Evolutionary conservation across 37 sponge, comb jelly and placozoan species (phyloP), one percentile per base, ranked within the genome.

Genomic region (Lycopodina hypogea): DNA sequence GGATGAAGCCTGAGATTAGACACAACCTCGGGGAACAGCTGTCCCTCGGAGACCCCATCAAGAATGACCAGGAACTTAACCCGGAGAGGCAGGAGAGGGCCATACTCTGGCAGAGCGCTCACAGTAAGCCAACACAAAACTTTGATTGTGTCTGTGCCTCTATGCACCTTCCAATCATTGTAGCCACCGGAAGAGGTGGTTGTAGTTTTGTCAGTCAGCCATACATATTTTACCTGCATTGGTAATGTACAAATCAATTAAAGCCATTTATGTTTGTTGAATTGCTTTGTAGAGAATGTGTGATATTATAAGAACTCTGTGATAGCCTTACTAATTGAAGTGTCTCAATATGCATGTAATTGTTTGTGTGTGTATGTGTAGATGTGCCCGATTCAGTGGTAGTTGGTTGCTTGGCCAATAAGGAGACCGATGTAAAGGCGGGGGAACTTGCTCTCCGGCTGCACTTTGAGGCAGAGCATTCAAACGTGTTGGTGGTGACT

Each of bases 381-480:
- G 92, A 26, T 70, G 84, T 91, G 15, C 93, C 93, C 18, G 57
- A 65, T 17, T 22, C 81, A 0, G 71, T 81, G 41, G 84, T 92
- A 29, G 78, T 92, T 2, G 51, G 77, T 59, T 76, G 74, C 36
- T 36, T 2, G 12, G 56, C 29, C 56, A 21, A 51, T 73, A 57
- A 73, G 3, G 26, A 18, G 2, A 18, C 1, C 37, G 36, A 30
- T 1, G 56, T 26, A 24, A 73, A 73, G 36, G 53, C 71, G 32
- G 79, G 86, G 30, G 69, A 84, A 36, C 29, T 89, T 15, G 84
- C 82, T 26, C 32, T 89, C 17, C 74, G 90, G 3, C 83, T 95
- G 2, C 86, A 84, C 35, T 95, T 95, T 87, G 90, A 89, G 57
- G 93, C 96, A n/a, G 96, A 95, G 60, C 90, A 89, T 67, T 83